Evolutionary conservation across 1,140 invertebrate species (phyloP), one percentile per base, ranked within the genome.

Genomic region (Stenopsyche tienmushanensis): DNA sequence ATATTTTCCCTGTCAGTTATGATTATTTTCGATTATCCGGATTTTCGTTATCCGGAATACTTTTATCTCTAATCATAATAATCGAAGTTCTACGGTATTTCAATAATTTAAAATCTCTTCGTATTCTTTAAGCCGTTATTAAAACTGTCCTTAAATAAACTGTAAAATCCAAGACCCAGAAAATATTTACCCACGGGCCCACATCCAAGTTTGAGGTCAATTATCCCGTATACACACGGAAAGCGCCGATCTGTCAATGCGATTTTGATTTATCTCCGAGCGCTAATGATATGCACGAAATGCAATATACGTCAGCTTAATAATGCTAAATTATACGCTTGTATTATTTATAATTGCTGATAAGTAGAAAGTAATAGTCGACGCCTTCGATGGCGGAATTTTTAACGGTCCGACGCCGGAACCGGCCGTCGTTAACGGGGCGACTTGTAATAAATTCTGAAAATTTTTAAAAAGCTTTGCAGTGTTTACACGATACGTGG

Each of bases 391-490:
- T n/a, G n/a, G 52, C 18, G 26, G 13, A 9, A 54, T 24, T 34
- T 15, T 54, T 54, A 25, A 24, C n/a, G 23, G n/a, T 17, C n/a
- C 18, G 1, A 9, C 1, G 5, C 15, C 20, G 23, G 24, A 25
- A 54, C 15, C 20, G 23, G 23, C 13, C 47, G 47, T 49, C 47
- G 47, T 49, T 49, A 49, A 21, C 47, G 3, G n/a, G 41, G 3
- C 47, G 47, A 18, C 39, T 13, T 25, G 24, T 26, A 13, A 60
- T 60, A 60, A 60, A 60, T 60, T 42, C 9, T 21, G 57, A 45
- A 60, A 60, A 60, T 45, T 60, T 45, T 49, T 18, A 44, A 60
- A 60, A 60, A 45, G 57, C 42, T 60, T 45, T 60, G 45, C 42
- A 60, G 21, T 60, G 57, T 60, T 60, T 60, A 60, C 54, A 58